Evolutionary conservation across 2,888 invertebrate genomes (phyloP).

Genomic region (Harpalus rufipes): DNA sequence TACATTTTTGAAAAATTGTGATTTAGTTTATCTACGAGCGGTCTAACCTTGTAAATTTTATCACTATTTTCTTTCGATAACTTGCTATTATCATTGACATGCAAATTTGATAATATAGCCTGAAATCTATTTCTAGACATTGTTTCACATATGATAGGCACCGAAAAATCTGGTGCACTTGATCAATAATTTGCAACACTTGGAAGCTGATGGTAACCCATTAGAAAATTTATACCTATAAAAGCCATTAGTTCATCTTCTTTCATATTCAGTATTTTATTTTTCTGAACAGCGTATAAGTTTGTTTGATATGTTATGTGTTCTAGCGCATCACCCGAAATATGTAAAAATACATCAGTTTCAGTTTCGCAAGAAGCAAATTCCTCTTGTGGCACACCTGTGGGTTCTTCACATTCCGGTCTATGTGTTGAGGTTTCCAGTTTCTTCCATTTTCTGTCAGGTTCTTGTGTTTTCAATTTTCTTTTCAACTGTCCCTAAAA

Average conservation of each 20-base stretch:
- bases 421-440: no score
- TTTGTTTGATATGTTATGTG: conserved; percentile 68
- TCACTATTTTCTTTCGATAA: conserved; percentile 48
- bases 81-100: conserved; percentile 43
- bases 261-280: conserved; percentile 66
- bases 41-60: conserved; percentile 51
- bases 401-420: no score
- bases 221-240: conserved; percentile 66
- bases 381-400: no score
- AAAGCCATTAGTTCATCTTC: conserved; percentile 66
- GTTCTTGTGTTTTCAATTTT: no score
- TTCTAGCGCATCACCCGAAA: no score
- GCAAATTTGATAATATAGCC: conserved; percentile 34
- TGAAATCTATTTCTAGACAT: conserved; percentile 51
- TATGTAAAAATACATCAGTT: no score
- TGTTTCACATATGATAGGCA: conserved; percentile 36
- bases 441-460: no score
- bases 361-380: no score
- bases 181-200: conserved; percentile 31
- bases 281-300: conserved; percentile 68
- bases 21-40: conserved; percentile 35
- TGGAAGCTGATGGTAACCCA: conserved; percentile 49
- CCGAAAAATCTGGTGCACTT: conserved; percentile 25
- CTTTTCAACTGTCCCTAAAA: no score
- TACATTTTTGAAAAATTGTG: no score